phyloP scores from a whole-genome alignment of 2,113 vertebrate genomes.

The Todiramphus saurophagus region DNA sequence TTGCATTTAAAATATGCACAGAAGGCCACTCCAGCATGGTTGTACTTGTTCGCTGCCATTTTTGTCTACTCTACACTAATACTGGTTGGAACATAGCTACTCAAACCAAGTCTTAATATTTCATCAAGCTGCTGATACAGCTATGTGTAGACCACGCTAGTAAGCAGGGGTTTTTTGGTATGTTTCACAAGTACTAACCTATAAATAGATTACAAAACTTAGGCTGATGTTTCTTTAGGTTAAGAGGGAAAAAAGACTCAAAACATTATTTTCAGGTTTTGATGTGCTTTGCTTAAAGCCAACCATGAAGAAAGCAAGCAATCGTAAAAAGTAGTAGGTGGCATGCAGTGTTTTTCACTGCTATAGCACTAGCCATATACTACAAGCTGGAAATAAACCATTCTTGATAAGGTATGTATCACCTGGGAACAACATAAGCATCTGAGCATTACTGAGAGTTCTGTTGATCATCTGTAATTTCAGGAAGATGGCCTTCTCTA shows the following conservation, averaged over 20 bases:
- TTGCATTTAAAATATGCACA: neutral
- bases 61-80: neutral
- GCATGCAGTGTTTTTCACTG: neutral
- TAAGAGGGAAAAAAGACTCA: neutral
- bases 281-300: neutral
- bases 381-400: neutral
- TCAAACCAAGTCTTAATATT: neutral
- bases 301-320: neutral
- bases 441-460: neutral
- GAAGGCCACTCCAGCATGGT: neutral
- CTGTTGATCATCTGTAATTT: neutral
- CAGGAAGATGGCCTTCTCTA: neutral
- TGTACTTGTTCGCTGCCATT: neutral
- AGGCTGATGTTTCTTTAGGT: neutral
- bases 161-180: neutral
- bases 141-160: neutral
- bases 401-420: neutral
- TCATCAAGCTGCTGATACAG: conserved; percentile 6
- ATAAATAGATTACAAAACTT: conserved; percentile 15
- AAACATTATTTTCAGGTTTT: conserved; percentile 21
- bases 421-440: fast-evolving
- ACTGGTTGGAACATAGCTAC: neutral
- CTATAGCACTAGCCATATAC: neutral
- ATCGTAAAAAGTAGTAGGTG: neutral
- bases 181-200: conserved; percentile 10